Evolutionary conservation across 1,140 invertebrate species (phyloP), one percentile per base, ranked within the genome.

Genomic region (Drosophila sucinea): DNA sequence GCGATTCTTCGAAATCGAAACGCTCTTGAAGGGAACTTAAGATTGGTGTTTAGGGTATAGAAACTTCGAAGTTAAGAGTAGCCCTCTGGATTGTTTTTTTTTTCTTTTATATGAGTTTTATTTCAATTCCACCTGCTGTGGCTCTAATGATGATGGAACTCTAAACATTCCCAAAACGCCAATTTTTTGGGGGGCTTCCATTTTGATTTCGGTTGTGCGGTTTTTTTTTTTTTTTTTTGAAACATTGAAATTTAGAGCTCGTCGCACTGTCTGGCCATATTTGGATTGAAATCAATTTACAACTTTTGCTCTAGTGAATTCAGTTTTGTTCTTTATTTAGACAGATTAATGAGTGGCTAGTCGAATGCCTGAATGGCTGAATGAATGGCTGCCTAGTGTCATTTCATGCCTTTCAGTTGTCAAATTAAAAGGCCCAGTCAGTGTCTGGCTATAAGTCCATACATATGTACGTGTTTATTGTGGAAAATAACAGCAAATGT

Each of bases 351-450:
- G 82, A 86, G 79, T 69, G 74, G 57, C 70, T 67, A 61, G 33
- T 11, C 23, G 56, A 58, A 35, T 60, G 71, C 5, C 56, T 58
- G 30, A n/a, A 29, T 38, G 10, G 35, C 35, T 38, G 35, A 38
- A 38, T 56, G 63, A 62, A 60, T 66, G 55, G 35, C 63, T 66
- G 60, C 70, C 67, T 74, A 65, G 67, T 86, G 75, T 82, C 83
- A 75, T 89, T 89, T 79, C 51, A 83, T 79, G 80, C 80, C 71
- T 87, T 76, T 89, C 83, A 87, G 77, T 83, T 87, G 84, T 89
- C 83, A 87, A 87, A 89, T 89, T 80, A 87, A 80, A 87, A 80
- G 75, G 62, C 65, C 84, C 57, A 70, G 73, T 72, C 75, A 67
- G 58, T 65, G 55, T 77, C 67, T 77, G 61, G 65, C 55, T 58